phyloP scores from a whole-genome alignment of 1,140 invertebrate species.

The Dendrolimus kikuchii region DNA sequence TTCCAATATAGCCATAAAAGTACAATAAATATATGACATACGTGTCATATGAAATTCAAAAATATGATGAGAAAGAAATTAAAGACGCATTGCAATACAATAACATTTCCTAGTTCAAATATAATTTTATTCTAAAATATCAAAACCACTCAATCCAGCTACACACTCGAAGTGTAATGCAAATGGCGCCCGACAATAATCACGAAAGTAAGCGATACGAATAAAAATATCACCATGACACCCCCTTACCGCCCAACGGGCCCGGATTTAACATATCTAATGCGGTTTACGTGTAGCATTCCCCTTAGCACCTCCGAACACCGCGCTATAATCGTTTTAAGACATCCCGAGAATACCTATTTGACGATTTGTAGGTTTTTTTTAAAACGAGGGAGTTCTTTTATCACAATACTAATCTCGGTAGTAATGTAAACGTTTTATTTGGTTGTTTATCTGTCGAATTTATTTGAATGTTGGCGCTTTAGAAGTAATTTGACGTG shows the following conservation, averaged over 20 bases:
- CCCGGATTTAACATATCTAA: constrained; percentile 65
- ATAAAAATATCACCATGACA: constrained; percentile 58
- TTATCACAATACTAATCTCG: constrained; percentile 17
- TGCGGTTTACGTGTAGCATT: constrained; percentile 62
- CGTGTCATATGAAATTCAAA: too few species aligned
- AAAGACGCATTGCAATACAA: too few species aligned
- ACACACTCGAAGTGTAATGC: constrained; percentile 34
- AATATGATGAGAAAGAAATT: neutral
- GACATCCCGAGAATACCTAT: constrained; percentile 35
- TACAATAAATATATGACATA: too few species aligned
- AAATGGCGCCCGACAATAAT: constrained; percentile 63
- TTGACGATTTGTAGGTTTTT: constrained; percentile 15
- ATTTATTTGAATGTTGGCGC: neutral
- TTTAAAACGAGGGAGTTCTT: constrained; percentile 24
- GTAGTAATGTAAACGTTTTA: constrained; percentile 4
- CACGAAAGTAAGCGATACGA: constrained; percentile 64
- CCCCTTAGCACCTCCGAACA: constrained; percentile 45
- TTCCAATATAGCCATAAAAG: too few species aligned
- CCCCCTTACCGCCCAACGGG: constrained; percentile 29
- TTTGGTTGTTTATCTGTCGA: constrained; percentile 3
- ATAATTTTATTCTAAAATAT: constrained; percentile 14
- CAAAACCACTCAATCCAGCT: constrained; percentile 16
- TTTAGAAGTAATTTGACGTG: neutral
- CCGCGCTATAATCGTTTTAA: constrained; percentile 57
- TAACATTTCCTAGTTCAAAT: neutral